These are phyloP conservation scores for Bothrops jararaca DNA, from an alignment of 2,113 vertebrate genomes.

Conservation along the genomic window DNA sequence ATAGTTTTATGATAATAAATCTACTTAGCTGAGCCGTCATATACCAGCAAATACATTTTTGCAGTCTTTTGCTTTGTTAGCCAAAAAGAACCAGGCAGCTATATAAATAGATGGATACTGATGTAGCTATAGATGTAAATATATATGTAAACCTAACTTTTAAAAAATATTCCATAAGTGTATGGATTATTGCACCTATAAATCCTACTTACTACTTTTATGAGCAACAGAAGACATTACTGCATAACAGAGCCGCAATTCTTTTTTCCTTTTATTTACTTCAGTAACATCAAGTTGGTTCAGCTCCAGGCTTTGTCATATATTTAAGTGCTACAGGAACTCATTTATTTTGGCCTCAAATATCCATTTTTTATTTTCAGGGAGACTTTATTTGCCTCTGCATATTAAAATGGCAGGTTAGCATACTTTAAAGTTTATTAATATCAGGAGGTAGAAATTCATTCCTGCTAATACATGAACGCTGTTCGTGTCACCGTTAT, in stretches of 20 bases:
- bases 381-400: not conserved
- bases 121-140: not conserved
- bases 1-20: not conserved
- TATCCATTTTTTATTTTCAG: not conserved
- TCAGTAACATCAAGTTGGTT: not conserved
- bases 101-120: not conserved
- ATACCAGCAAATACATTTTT: not conserved
- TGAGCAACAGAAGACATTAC: slow-evolving; percentile 8
- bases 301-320: not conserved
- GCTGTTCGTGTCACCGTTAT: not conserved
- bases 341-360: not conserved
- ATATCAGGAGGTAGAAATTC: not conserved
- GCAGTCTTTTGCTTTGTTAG: not conserved
- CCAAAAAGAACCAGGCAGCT: not conserved
- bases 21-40: not conserved
- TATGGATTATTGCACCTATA: not conserved
- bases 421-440: not conserved
- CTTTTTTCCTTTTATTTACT: slow-evolving; percentile 10
- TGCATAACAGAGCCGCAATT: not conserved
- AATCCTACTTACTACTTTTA: slow-evolving; percentile 13
- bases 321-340: not conserved
- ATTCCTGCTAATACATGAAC: not conserved
- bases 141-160: slow-evolving; percentile 27
- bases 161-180: not conserved
- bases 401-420: not conserved